phyloP scores from a whole-genome alignment of 2,113 vertebrate species.

The Myrmecobius fasciatus region DNA sequence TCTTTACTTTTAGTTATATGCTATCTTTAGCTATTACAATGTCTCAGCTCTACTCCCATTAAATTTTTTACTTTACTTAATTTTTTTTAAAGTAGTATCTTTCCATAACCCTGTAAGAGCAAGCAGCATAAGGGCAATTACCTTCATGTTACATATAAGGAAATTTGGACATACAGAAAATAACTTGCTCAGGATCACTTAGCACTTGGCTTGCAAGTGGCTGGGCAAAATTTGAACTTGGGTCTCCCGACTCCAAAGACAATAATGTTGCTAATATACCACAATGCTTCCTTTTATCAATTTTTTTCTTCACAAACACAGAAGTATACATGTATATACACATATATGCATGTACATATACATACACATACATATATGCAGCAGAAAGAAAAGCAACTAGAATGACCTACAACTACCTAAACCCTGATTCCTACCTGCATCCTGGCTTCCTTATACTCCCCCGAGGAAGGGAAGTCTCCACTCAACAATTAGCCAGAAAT shows the following conservation, averaged over 20 bases:
- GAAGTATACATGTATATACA: no score
- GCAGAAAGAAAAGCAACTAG: conserved; percentile 28
- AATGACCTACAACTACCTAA: conserved; percentile 41
- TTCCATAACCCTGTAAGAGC: not conserved
- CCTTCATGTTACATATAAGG: not conserved
- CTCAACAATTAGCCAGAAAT: conserved; percentile 43
- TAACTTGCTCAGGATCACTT: not conserved
- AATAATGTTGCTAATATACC: not conserved
- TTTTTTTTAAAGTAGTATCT: not conserved
- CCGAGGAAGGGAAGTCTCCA: conserved; percentile 31
- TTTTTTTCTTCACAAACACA: not conserved
- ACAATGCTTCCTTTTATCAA: no score
- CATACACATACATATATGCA: not conserved
- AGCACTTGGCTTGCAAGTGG: not conserved
- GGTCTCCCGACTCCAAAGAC: not conserved
- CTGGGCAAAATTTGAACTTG: not conserved
- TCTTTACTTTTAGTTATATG: conserved; percentile 67
- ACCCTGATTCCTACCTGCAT: not conserved
- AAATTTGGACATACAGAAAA: not conserved
- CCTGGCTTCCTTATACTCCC: conserved; percentile 26
- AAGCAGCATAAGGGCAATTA: not conserved
- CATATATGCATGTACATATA: not conserved
- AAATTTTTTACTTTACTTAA: conserved; percentile 46
- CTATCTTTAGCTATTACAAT: conserved; percentile 67
- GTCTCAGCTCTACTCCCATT: conserved; percentile 35